These are phyloP conservation scores for Ifrita kowaldi DNA, from an alignment of 2,113 vertebrate species.

Conservation along the genomic window DNA sequence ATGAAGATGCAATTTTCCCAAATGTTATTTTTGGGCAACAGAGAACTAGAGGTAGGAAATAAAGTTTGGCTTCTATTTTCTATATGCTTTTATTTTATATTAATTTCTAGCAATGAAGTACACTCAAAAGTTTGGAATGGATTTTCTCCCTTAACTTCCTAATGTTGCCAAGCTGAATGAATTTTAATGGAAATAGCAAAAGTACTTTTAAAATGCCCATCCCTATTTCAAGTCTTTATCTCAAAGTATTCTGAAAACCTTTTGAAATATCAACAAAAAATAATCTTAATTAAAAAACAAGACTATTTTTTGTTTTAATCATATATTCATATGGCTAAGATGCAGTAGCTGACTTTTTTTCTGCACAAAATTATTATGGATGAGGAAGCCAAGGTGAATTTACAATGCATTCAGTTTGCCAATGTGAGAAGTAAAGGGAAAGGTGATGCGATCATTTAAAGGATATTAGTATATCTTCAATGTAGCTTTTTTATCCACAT, in stretches of 20 bases:
- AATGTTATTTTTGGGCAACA: constrained; percentile 76
- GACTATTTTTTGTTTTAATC: neutral
- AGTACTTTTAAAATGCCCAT: neutral
- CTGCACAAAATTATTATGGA: neutral
- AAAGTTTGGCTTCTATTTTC: neutral
- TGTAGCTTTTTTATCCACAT: neutral
- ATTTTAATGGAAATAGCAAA: neutral
- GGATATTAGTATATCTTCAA: neutral
- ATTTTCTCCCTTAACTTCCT: neutral
- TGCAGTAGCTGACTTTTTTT: neutral
- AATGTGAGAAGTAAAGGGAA: neutral
- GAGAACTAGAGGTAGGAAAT: constrained; percentile 77
- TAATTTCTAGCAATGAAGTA: neutral
- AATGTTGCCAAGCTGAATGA: neutral
- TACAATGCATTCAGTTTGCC: neutral
- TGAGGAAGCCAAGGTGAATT: neutral
- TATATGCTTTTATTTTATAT: neutral
- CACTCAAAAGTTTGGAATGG: neutral
- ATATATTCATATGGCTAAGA: neutral
- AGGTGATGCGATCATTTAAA: neutral
- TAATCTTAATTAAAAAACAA: neutral
- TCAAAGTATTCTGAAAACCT: neutral
- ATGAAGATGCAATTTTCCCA: constrained; percentile 70
- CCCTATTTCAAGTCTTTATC: neutral
- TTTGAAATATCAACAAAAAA: neutral